Conservation (phyloP, 2,113 vertebrate species). For the Mormoops blainvillei region DNA sequence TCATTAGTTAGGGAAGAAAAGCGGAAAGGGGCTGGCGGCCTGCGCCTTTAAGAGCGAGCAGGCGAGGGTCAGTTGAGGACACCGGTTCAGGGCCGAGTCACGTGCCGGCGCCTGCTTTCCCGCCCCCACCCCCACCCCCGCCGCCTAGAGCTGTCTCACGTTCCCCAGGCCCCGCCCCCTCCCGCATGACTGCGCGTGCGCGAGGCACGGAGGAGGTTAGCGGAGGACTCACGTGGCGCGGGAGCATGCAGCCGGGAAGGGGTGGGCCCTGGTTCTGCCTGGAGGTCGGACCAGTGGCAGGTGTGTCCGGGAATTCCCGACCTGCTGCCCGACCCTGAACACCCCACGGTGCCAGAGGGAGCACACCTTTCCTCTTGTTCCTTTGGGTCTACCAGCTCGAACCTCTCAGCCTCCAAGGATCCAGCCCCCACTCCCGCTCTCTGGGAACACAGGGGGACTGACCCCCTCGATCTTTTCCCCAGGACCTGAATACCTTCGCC, state of each 20-base stretch:
- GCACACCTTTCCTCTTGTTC: neutral
- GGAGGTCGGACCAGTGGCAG: neutral
- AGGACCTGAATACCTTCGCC: neutral
- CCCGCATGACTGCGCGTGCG: constrained; percentile 52
- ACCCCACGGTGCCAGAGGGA: neutral
- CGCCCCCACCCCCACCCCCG: neutral
- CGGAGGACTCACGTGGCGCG: constrained; percentile 53
- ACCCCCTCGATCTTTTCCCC: neutral
- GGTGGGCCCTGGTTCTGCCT: neutral
- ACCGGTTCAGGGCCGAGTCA: constrained; percentile 57
- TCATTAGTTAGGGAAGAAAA: neutral
- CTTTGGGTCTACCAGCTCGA: neutral
- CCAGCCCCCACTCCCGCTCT: neutral
- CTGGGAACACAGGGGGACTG: neutral
- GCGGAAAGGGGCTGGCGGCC: neutral
- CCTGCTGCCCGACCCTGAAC: neutral
- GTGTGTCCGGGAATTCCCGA: neutral
- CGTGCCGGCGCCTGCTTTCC: constrained; percentile 42
- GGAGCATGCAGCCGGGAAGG: constrained; percentile 48
- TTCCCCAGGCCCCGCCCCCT: constrained; percentile 47
- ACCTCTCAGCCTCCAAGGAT: neutral
- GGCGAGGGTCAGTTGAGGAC: constrained; percentile 57
- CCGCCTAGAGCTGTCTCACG: neutral
- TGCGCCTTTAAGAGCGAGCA: constrained; percentile 59
- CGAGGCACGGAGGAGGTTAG: neutral